Base-by-base conservation (phyloP, 1,140 invertebrate genomes). In the Psix sp. region DNA sequence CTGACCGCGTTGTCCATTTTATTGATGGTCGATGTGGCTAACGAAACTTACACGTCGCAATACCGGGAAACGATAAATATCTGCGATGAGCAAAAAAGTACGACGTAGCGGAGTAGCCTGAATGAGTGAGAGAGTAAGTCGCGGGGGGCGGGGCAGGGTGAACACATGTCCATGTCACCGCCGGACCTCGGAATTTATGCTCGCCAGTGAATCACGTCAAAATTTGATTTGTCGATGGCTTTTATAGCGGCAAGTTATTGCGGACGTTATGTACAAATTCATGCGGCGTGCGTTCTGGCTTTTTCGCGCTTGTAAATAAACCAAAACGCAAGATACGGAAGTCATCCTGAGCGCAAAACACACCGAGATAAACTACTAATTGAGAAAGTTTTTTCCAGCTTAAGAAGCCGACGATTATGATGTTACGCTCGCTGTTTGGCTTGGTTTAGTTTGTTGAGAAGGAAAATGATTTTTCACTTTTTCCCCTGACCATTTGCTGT, bases 141-240 rank as follows among this genome's bases (percentile, higher is more conserved):
- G 38, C 46, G 29, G 29, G 36, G 45, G 35, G 36, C 54, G 36
- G 71, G 17, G 63, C 75, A 62, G 74, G 78, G 76, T 60, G 77
- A 86, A 86, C 85, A 86, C 84, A 84, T 87, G 84, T 85, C 83
- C 80, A 76, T 76, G 84, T 87, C 84, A 87, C 83, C 80, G 80
- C 77, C 81, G 80, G 74, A 83, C 82, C 78, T 74, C 75, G 73
- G 78, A 84, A 87, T 86, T 87, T 86, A 87, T 86, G 81, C 77
- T 75, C 73, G 80, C 78, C 83, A 84, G 84, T 87, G 86, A 86
- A 86, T 86, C 86, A 86, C 81, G 86, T 86, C 86, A 85, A 85
- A 85, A 85, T 87, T 87, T 87, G 86, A 87, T 87, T 87, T 87
- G 86, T 86, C 84, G 86, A 87, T 86, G 83, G 86, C 82, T 87